A percentile compares a stretch with the other conserved stretches of the same genome.
These are phyloP conservation scores for Cranoglanis bouderius DNA, from an alignment of 2,113 vertebrate genomes.

Conservation along the genomic window DNA sequence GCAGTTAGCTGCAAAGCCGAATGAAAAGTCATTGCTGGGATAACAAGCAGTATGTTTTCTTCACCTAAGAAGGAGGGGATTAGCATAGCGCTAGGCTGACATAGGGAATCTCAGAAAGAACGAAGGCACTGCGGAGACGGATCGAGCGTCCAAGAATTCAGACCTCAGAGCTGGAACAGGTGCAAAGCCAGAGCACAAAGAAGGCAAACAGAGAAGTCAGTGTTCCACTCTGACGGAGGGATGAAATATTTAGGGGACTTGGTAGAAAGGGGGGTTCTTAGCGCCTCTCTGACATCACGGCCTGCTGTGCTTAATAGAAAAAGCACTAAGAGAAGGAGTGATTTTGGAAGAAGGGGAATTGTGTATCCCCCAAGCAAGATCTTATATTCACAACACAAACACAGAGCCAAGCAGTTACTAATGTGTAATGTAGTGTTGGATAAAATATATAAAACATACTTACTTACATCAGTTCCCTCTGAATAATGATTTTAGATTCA, in stretches of 20 bases:
- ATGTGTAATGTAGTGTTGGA: background rate
- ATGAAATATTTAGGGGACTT: slow-evolving; percentile 74
- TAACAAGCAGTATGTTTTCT: slow-evolving; percentile 60
- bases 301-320: slow-evolving; percentile 70
- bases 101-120: slow-evolving; percentile 53
- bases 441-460: background rate
- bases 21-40: slow-evolving; percentile 48
- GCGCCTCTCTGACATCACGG: slow-evolving; percentile 70
- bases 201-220: slow-evolving; percentile 72
- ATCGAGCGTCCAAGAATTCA: slow-evolving; percentile 39
- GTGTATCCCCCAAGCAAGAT: slow-evolving; percentile 18
- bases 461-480: background rate
- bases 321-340: slow-evolving; percentile 17
- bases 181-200: slow-evolving; percentile 72
- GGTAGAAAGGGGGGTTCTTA: slow-evolving; percentile 73
- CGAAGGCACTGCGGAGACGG: slow-evolving; percentile 39
- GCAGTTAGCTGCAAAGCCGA: slow-evolving; percentile 26
- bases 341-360: slow-evolving; percentile 13
- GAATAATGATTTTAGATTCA: background rate
- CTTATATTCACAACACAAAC: slow-evolving; percentile 17
- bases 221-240: slow-evolving; percentile 66
- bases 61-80: slow-evolving; percentile 60
- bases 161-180: slow-evolving; percentile 68
- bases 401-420: background rate
- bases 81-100: slow-evolving; percentile 59